Evolutionary conservation across 2,113 vertebrate species (phyloP).

Genomic region (Tylochromis polylepis): DNA sequence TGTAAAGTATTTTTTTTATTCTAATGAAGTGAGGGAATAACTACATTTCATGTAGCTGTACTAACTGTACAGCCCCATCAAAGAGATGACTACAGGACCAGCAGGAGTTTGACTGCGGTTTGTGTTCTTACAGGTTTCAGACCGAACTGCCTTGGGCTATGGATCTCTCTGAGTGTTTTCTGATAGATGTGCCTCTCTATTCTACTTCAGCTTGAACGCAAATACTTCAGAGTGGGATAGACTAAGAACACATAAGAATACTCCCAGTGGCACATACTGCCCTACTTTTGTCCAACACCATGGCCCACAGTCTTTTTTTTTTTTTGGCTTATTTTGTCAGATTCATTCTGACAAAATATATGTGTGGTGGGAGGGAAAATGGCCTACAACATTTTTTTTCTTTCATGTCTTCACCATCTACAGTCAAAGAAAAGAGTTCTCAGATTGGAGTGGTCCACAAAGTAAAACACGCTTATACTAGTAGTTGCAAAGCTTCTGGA

Average conservation of each 20-base stretch:
- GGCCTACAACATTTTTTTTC: neutral
- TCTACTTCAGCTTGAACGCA: constrained; percentile 33
- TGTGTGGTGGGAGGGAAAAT: constrained; percentile 2
- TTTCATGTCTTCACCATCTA: constrained; percentile 24
- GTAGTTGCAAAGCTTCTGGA: constrained; percentile 18
- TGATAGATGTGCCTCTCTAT: constrained; percentile 56
- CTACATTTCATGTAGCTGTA: neutral
- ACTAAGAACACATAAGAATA: constrained; percentile 47
- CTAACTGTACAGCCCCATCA: neutral
- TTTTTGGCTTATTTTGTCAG: constrained; percentile 16
- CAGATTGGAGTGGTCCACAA: neutral
- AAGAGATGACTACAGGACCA: neutral
- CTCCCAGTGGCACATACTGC: constrained; percentile 53
- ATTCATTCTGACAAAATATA: neutral
- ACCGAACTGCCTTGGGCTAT: constrained; percentile 38
- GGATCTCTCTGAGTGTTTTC: constrained; percentile 51
- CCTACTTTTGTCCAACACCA: constrained; percentile 46
- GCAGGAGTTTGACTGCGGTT: constrained; percentile 1
- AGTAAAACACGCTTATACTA: neutral
- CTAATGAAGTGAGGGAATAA: neutral
- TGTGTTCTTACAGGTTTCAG: constrained; percentile 23
- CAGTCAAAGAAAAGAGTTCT: constrained; percentile 6
- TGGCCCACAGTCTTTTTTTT: constrained; percentile 17
- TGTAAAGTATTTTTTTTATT: neutral
- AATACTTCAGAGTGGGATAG: constrained; percentile 49